These are phyloP conservation scores for Meiosimyza decipiens DNA, from an alignment of 2,888 invertebrate genomes.

Conservation along the genomic window DNA sequence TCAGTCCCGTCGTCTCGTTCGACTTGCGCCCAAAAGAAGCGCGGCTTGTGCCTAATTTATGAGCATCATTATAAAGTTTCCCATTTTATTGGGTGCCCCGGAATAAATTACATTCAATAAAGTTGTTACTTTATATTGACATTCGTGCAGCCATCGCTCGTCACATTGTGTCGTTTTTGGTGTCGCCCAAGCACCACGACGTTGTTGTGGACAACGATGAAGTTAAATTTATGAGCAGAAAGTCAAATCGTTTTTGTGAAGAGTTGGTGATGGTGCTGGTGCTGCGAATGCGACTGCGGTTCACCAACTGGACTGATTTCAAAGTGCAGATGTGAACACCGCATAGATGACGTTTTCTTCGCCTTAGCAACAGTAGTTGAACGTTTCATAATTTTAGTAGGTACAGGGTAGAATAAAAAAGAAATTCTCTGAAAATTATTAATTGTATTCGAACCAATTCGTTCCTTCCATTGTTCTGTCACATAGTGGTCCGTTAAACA, in stretches of 20 bases:
- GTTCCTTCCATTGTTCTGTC: too few species aligned
- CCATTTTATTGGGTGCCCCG: conserved; percentile 64
- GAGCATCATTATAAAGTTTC: conserved; percentile 63
- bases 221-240: conserved; percentile 13
- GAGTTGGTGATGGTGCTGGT: too few species aligned
- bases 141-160: conserved; percentile 56
- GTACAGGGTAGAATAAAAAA: too few species aligned
- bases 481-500: too few species aligned
- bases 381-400: not conserved
- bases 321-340: not conserved
- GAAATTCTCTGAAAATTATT: not conserved
- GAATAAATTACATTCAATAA: conserved; percentile 66
- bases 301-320: too few species aligned
- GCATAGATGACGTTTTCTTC: not conserved
- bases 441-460: not conserved
- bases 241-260: too few species aligned
- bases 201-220: conserved; percentile 9
- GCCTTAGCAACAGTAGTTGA: conserved; percentile 3
- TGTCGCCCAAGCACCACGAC: conserved; percentile 28
- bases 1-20: too few species aligned
- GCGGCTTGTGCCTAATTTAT: conserved; percentile 55
- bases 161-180: conserved; percentile 55
- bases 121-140: conserved; percentile 67
- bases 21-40: not conserved
- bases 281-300: not conserved